These are phyloP conservation scores for Odontomachus brunneus DNA, from an alignment of 1,140 invertebrate genomes.

Conservation along the genomic window DNA sequence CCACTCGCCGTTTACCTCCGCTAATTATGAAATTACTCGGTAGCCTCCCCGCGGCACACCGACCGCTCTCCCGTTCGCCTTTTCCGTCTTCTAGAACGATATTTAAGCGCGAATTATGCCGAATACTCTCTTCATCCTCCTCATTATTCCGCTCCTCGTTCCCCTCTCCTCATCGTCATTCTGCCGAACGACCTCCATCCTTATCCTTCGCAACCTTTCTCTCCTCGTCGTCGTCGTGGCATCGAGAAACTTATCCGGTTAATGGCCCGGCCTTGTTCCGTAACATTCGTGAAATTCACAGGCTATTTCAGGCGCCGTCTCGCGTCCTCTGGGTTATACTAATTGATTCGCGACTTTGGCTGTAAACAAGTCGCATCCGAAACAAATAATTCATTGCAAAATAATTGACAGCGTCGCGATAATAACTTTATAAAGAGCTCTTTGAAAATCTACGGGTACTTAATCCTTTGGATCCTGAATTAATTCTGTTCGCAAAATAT, in stretches of 20 bases:
- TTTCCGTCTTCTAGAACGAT: slow-evolving; percentile 61
- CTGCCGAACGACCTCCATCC: slow-evolving; percentile 7
- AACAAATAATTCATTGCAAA: slow-evolving; percentile 23
- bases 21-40: slow-evolving; percentile 74
- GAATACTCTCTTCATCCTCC: slow-evolving; percentile 71
- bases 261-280: slow-evolving; percentile 58
- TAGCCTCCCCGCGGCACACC: slow-evolving; percentile 46
- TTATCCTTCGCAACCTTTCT: slow-evolving; percentile 44
- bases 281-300: slow-evolving; percentile 58
- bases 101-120: slow-evolving; percentile 75
- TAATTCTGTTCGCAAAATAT: no score
- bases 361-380: slow-evolving; percentile 29
- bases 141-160: slow-evolving; percentile 68
- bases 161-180: background rate
- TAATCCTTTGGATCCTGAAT: no score
- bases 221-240: slow-evolving; percentile 27
- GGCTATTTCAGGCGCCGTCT: slow-evolving; percentile 38
- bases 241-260: slow-evolving; percentile 68
- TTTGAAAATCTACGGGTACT: background rate
- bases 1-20: slow-evolving; percentile 63
- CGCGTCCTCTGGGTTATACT: slow-evolving; percentile 22
- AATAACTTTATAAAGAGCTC: background rate
- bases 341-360: slow-evolving; percentile 44
- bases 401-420: background rate
- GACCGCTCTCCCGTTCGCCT: slow-evolving; percentile 25